A percentile compares a stretch with the other conserved stretches of the same genome.
phyloP scores from a whole-genome alignment of 2,888 invertebrate species.

The Aleiodes leptofemur region DNA sequence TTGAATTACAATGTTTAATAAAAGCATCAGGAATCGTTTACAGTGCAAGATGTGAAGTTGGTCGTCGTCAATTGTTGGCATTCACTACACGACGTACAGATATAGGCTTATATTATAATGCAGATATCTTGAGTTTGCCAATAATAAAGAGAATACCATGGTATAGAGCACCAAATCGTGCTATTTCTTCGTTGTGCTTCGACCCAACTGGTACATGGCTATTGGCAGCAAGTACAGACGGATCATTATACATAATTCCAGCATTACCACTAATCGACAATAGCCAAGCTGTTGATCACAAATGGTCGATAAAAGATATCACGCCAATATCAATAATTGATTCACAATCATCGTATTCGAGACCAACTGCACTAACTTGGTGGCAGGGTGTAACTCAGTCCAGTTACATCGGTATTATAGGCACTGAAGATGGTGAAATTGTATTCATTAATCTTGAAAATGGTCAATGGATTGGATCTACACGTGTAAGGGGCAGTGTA shows the following conservation, averaged over 20 bases:
- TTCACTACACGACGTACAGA: conserved; percentile 67
- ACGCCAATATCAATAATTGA: conserved; percentile 76
- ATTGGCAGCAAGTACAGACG: conserved; percentile 77
- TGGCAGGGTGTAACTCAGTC: conserved; percentile 71
- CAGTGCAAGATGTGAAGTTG: conserved; percentile 67
- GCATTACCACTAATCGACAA: conserved; percentile 79
- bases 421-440: conserved; percentile 78
- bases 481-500: conserved; percentile 81
- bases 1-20: conserved; percentile 69
- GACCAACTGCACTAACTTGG: conserved; percentile 73
- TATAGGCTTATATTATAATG: conserved; percentile 69
- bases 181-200: conserved; percentile 81
- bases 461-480: conserved; percentile 82
- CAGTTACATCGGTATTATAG: conserved; percentile 73
- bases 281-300: conserved; percentile 77
- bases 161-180: conserved; percentile 68
- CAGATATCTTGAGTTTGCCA: conserved; percentile 60
- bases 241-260: conserved; percentile 80
- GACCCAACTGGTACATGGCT: conserved; percentile 90
- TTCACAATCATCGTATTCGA: conserved; percentile 68
- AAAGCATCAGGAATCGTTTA: conserved; percentile 66
- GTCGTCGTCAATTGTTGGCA: conserved; percentile 66
- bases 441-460: conserved; percentile 84
- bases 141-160: conserved; percentile 70
- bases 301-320: conserved; percentile 79